Percentiles rank a stretch among this genome's conserved stretches.
These are phyloP conservation scores for Lasioglossum malachurum DNA, from an alignment of 2,888 invertebrate species.

Conservation along the genomic window DNA sequence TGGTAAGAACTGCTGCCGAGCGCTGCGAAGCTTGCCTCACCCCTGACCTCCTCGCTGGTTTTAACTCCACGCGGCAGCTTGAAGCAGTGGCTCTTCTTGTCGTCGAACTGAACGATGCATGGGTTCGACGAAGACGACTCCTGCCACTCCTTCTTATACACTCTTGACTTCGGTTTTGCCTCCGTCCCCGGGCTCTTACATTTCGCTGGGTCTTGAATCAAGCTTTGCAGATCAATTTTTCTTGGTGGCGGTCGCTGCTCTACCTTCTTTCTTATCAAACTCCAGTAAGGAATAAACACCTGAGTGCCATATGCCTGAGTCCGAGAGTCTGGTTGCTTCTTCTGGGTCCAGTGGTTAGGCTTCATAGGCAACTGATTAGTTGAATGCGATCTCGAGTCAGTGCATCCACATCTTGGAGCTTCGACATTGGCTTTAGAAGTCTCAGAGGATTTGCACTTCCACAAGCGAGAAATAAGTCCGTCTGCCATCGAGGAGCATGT, in stretches of 20 bases:
- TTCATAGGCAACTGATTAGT: constrained; percentile 32
- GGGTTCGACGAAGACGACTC: background rate
- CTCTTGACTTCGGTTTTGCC: background rate
- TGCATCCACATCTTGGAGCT: background rate
- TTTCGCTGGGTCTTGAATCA: background rate
- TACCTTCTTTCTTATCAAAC: background rate
- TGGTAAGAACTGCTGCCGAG: constrained; percentile 9
- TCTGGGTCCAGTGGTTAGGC: constrained; percentile 43
- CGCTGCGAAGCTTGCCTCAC: background rate
- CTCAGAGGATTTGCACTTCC: background rate
- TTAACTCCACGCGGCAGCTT: background rate
- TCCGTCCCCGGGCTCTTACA: background rate
- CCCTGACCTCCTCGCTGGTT: background rate
- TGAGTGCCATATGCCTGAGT: background rate
- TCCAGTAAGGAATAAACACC: constrained; percentile 29
- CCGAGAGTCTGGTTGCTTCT: background rate
- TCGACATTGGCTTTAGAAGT: rapidly evolving
- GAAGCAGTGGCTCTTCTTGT: background rate
- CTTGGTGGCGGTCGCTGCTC: background rate
- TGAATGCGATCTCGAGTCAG: background rate
- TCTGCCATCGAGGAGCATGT: background rate
- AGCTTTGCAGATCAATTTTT: background rate
- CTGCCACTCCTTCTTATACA: background rate
- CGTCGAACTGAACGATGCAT: background rate
- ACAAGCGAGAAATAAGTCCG: background rate